These are phyloP conservation scores for Panurus biarmicus DNA, from an alignment of 2,113 vertebrate species.

Conservation along the genomic window DNA sequence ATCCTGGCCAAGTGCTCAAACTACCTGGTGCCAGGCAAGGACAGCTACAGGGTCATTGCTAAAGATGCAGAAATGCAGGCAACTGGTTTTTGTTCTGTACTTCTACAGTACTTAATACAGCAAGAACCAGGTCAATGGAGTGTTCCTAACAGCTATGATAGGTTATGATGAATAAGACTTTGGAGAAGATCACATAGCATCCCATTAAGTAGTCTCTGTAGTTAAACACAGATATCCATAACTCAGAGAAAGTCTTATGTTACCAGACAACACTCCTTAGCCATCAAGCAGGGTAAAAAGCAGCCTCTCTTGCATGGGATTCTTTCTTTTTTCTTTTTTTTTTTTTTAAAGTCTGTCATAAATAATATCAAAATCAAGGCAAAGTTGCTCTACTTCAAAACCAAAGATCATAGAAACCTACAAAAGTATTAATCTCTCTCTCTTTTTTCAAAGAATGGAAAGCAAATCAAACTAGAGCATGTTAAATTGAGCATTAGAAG, in stretches of 20 bases:
- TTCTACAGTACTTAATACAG: not conserved
- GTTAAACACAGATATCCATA: not conserved
- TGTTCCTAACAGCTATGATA: not conserved
- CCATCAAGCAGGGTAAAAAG: not conserved
- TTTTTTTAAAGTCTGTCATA: not conserved
- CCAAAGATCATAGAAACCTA: not conserved
- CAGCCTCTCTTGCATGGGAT: not conserved
- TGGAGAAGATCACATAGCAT: not conserved
- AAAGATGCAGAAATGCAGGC: not conserved
- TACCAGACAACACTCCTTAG: not conserved
- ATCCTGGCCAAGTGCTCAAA: not conserved
- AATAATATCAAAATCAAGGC: not conserved
- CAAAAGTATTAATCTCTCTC: not conserved
- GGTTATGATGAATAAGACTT: not conserved
- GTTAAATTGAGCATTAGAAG: conserved; percentile 24
- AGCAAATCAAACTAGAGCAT: conserved; percentile 1
- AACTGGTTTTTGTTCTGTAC: not conserved
- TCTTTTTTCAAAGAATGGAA: not conserved
- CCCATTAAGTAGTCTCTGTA: not conserved
- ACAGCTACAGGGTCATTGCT: not conserved
- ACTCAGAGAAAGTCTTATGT: not conserved
- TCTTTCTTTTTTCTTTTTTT: not conserved
- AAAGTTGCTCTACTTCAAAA: not conserved
- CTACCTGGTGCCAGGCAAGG: not conserved
- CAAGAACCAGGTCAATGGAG: not conserved